A percentile compares a stretch with the other conserved stretches of the same genome.
phyloP scores from a whole-genome alignment of 53 echinoderm and acorn worm genomes.

The Crossaster papposus region DNA sequence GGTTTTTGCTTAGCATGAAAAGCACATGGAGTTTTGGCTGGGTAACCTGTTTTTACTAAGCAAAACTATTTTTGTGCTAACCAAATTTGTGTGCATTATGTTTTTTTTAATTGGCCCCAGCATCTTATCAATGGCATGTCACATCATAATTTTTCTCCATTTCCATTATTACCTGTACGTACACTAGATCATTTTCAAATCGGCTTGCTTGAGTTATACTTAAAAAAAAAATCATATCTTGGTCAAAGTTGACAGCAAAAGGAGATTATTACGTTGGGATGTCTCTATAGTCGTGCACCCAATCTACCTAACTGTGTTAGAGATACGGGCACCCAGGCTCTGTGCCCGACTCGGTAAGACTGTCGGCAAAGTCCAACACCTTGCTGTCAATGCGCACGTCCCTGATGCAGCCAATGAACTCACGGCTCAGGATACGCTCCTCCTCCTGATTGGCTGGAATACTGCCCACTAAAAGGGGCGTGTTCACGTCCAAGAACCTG shows the following conservation, averaged over 20 bases:
- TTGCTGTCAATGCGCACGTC: conserved; percentile 83
- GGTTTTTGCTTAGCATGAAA: no score
- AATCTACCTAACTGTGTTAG: conserved; percentile 4
- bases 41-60: no score
- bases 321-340: conserved; percentile 74
- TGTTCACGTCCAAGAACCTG: conserved; percentile 93
- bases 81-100: no score
- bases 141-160: no score
- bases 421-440: conserved; percentile 75
- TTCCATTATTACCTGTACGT: no score
- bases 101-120: no score
- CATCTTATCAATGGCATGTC: no score
- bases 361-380: conserved; percentile 69
- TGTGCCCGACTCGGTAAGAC: conserved; percentile 66
- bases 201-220: no score
- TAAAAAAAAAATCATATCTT: no score
- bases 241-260: not conserved
- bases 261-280: not conserved
- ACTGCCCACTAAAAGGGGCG: conserved; percentile 83
- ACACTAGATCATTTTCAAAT: no score
- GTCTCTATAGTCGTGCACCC: not conserved
- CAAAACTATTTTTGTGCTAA: no score
- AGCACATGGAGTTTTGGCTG: no score
- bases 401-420: conserved; percentile 86
- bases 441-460: conserved; percentile 82